Evolutionary conservation across 1,140 invertebrate genomes (phyloP).

Genomic region (Drosophila mojavensis): DNA sequence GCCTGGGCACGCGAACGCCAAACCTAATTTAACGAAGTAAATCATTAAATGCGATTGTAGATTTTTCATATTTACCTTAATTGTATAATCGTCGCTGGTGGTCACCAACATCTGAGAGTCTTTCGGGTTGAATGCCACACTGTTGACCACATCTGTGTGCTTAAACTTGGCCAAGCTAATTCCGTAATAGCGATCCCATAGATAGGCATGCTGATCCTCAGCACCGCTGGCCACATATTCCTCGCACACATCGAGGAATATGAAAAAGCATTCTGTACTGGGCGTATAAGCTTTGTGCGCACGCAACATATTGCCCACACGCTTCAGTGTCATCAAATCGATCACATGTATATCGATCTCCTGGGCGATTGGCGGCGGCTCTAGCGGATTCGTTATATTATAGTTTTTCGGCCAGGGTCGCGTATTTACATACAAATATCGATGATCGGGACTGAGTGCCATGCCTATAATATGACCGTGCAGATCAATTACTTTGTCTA

Average conservation of each 20-base stretch:
- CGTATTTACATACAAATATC: constrained; percentile 94
- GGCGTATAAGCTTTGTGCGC: constrained; percentile 94
- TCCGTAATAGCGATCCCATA: constrained; percentile 95
- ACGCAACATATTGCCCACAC: constrained; percentile 92
- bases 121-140: constrained; percentile 93
- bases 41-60: background rate
- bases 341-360: constrained; percentile 96
- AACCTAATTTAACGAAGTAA: constrained; percentile 40
- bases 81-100: constrained; percentile 93
- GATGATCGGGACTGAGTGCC: constrained; percentile 93
- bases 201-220: constrained; percentile 93
- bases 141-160: constrained; percentile 94
- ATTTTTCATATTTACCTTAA: constrained; percentile 84
- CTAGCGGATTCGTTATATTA: constrained; percentile 90
- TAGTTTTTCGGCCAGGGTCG: constrained; percentile 93
- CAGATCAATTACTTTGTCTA: constrained; percentile 93
- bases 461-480: constrained; percentile 96
- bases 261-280: constrained; percentile 95
- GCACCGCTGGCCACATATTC: constrained; percentile 95
- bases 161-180: constrained; percentile 91
- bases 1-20: constrained; percentile 74
- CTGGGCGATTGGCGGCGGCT: constrained; percentile 94
- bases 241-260: constrained; percentile 93
- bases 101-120: constrained; percentile 94
- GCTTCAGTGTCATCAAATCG: constrained; percentile 90